Conservation (phyloP, 64 coral and sea anemone genomes). For the Platygyra sinensis region DNA sequence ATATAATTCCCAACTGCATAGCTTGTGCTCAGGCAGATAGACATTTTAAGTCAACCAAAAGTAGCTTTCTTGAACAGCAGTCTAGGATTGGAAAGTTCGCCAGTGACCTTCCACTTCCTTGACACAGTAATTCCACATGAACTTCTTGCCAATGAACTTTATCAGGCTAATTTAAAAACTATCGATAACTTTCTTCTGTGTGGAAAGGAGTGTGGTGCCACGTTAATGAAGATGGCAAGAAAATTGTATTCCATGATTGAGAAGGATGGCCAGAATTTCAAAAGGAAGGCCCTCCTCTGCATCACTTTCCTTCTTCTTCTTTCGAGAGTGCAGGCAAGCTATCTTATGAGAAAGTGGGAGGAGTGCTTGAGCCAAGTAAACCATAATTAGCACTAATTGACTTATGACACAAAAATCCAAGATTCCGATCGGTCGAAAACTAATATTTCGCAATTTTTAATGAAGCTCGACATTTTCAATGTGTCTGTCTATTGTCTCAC, state of each 20-base stretch:
- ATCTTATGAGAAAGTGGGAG: neutral
- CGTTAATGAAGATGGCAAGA: neutral
- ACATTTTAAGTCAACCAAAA: neutral
- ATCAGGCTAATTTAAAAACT: slow-evolving; percentile 18
- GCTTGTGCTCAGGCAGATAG: slow-evolving; percentile 21
- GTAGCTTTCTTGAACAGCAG: neutral
- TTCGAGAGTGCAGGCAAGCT: neutral
- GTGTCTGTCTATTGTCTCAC: too few relatives aligned
- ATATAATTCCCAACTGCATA: slow-evolving; percentile 43
- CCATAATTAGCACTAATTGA: too few relatives aligned
- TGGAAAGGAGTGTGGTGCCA: slow-evolving; percentile 48
- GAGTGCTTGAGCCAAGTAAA: neutral
- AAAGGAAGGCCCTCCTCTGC: slow-evolving; percentile 1
- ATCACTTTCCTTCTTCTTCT: neutral
- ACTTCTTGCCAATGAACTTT: neutral
- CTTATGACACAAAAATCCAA: too few relatives aligned
- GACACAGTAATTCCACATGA: neutral
- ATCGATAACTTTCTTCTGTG: slow-evolving; percentile 10
- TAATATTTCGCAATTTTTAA: too few relatives aligned
- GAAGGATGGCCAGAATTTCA: neutral
- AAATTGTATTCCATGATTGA: slow-evolving; percentile 22
- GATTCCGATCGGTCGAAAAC: too few relatives aligned
- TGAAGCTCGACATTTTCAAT: too few relatives aligned
- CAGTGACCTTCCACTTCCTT: neutral
- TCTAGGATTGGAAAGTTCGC: slow-evolving; percentile 1